Base-by-base conservation (phyloP, 2,888 invertebrate genomes). In the Tachina lurida region DNA sequence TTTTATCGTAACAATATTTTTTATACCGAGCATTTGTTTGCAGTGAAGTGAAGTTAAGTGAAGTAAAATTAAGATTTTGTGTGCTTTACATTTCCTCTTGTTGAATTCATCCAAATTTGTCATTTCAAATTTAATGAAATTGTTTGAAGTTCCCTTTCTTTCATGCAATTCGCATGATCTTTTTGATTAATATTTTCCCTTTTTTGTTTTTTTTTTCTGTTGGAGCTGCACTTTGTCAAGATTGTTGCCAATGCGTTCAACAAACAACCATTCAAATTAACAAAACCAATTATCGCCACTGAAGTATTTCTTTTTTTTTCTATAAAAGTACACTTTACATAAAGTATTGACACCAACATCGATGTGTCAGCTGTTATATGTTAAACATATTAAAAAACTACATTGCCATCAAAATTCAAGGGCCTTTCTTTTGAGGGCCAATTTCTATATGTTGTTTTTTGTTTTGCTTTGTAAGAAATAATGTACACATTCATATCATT, bases 341-440 rank as follows among this genome's bases (percentile, higher is more conserved):
- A 39, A 58, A 58, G 13, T 39, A 71, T 31, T 22, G 43, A 54
- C 19, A 41, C 62, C 52, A 62, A 74, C 19, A 54, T 75, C 52
- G 63, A 52, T 58, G 43, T 22, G 63, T n/a, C 54, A 54, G 15
- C 49, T 74, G 39, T n/a, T 75, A 15, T 12, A 58, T 13, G 13
- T 47, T 10, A 45, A 58, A 45, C 39, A 47, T n/a, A 9, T 13
- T 19, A 52, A 19, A 9, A 60, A 58, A 58, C n/a, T 49, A n/a
- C 15, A 22, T 19, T 60, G 22, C 22, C 15, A 10, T 31, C 8
- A 15, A 3, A 13, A 31, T 58, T 58, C 0, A 15, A 49, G 15
- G 8, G 58, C 2, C n/a, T 10, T 49, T 49, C 31, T 31, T 31
- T 31, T 5, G 31, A 31, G 31, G 31, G 31, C 31, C 31, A 31